These are phyloP conservation scores for Drosophila ficusphila DNA, from an alignment of 1,140 invertebrate species.

Conservation along the genomic window DNA sequence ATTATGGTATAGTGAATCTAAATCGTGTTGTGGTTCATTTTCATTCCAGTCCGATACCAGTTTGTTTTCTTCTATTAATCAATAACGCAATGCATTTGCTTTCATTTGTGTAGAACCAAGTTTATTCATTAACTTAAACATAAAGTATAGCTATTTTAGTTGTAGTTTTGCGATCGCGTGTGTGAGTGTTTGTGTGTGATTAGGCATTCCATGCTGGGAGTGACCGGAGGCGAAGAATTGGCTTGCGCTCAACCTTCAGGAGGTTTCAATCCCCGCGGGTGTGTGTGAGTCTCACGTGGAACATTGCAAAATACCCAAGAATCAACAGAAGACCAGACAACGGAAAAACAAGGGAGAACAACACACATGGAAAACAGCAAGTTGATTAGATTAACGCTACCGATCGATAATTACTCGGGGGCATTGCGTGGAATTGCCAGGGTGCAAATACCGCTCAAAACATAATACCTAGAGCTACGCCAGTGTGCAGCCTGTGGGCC, in stretches of 20 bases:
- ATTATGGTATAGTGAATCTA: slow-evolving; percentile 7
- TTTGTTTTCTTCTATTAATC: not conserved
- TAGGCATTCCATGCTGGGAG: slow-evolving; percentile 55
- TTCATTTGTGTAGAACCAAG: slow-evolving; percentile 55
- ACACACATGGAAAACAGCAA: slow-evolving; percentile 48
- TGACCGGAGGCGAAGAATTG: slow-evolving; percentile 1
- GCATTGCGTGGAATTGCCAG: not conserved
- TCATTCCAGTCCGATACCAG: no score
- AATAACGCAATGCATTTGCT: not conserved
- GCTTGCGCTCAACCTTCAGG: slow-evolving; percentile 11
- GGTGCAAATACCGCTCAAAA: slow-evolving; percentile 20
- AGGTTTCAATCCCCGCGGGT: slow-evolving; percentile 25
- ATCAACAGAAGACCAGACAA: slow-evolving; percentile 48
- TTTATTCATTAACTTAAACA: slow-evolving; percentile 72
- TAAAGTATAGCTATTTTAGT: slow-evolving; percentile 77
- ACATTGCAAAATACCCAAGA: slow-evolving; percentile 56
- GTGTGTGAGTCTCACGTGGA: slow-evolving; percentile 20
- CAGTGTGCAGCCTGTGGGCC: slow-evolving; percentile 17
- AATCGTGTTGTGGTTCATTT: no score
- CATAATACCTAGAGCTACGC: slow-evolving; percentile 45
- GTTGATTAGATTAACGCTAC: slow-evolving; percentile 50
- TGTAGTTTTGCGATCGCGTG: slow-evolving; percentile 65
- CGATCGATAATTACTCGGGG: slow-evolving; percentile 31
- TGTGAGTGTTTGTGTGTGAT: slow-evolving; percentile 45
- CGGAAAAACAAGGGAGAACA: slow-evolving; percentile 32